phyloP scores from a whole-genome alignment of 2,888 invertebrate species.

The Seira musarum region DNA sequence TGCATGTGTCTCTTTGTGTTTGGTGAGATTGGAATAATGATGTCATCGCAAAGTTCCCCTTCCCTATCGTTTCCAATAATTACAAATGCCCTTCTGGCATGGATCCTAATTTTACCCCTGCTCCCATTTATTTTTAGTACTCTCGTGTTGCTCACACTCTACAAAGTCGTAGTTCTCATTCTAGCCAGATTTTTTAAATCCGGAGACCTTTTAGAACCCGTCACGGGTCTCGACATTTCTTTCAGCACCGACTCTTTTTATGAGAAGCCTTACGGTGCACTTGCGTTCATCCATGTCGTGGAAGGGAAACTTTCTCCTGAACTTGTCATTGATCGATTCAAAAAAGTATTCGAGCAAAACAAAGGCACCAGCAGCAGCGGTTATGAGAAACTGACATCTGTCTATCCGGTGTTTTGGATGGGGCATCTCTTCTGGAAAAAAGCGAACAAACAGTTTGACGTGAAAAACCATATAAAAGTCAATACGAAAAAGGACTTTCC shows the following conservation, averaged over 20 bases:
- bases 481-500: neutral
- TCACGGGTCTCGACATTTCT: slow-evolving; percentile 18
- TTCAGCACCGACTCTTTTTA: slow-evolving; percentile 25
- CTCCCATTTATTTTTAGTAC: neutral
- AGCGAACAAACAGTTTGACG: slow-evolving; percentile 21
- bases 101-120: slow-evolving; percentile 6
- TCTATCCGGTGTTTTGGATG: slow-evolving; percentile 31
- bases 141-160: neutral
- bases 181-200: slow-evolving; percentile 1
- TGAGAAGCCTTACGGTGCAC: slow-evolving; percentile 17
- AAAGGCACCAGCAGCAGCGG: neutral
- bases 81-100: neutral
- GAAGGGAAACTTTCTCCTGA: neutral
- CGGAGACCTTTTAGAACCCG: neutral
- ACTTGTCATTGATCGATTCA: slow-evolving; percentile 24
- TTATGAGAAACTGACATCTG: slow-evolving; percentile 23
- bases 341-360: neutral
- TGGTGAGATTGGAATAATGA: no score
- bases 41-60: no score
- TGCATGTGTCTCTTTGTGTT: no score
- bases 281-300: slow-evolving; percentile 21
- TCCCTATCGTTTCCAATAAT: neutral
- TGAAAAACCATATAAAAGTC: slow-evolving; percentile 27
- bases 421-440: slow-evolving; percentile 36
- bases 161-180: slow-evolving; percentile 1